phyloP scores from a whole-genome alignment of 2,888 invertebrate genomes.

The Lasioglossum malachurum region DNA sequence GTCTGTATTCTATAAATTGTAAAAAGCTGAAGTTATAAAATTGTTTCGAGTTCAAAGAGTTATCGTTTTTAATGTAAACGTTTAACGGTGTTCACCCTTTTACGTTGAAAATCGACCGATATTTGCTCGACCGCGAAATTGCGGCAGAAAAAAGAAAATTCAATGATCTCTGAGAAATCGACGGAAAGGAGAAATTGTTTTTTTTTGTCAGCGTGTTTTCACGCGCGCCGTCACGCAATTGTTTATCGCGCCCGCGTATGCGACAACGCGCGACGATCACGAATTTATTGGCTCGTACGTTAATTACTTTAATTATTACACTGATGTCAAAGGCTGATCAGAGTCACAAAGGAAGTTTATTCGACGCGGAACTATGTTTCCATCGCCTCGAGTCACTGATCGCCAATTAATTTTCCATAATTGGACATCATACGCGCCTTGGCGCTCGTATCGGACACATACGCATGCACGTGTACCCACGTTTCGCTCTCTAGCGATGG shows the following conservation, averaged over 20 bases:
- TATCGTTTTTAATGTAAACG: not conserved
- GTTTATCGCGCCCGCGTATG: slow-evolving; percentile 32
- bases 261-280: slow-evolving; percentile 64
- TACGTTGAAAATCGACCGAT: not conserved
- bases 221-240: slow-evolving; percentile 46
- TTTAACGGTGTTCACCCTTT: not conserved
- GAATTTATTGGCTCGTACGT: slow-evolving; percentile 80
- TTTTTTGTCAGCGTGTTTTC: not conserved
- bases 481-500: not conserved
- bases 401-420: slow-evolving; percentile 85
- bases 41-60: too few species aligned
- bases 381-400: slow-evolving; percentile 80
- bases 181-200: not conserved
- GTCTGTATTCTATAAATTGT: too few species aligned
- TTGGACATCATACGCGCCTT: slow-evolving; percentile 78
- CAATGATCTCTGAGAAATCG: not conserved
- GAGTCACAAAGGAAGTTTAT: slow-evolving; percentile 80
- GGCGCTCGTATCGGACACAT: slow-evolving; percentile 52
- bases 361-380: slow-evolving; percentile 76
- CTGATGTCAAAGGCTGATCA: slow-evolving; percentile 82
- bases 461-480: not conserved
- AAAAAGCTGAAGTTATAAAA: too few species aligned
- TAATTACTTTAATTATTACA: slow-evolving; percentile 84
- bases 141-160: not conserved
- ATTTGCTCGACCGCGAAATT: not conserved